phyloP scores from a whole-genome alignment of 2,113 vertebrate species.

The Butastur rufipennis region DNA sequence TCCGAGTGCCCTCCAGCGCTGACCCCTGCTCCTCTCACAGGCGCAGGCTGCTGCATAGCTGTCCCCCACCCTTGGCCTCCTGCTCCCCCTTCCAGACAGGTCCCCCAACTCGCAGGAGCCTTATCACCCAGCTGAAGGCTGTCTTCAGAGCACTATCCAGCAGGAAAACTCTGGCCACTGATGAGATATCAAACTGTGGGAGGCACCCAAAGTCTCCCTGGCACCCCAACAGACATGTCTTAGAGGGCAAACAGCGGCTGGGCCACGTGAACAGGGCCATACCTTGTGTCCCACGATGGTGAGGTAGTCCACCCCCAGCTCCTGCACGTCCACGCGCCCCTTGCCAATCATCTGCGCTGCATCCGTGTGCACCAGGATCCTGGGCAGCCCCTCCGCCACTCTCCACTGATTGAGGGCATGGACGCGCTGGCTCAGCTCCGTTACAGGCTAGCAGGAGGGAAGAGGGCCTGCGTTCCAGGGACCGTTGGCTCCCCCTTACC shows the following conservation, averaged over 20 bases:
- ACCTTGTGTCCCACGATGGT: constrained; percentile 98
- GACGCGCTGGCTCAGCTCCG: constrained; percentile 79
- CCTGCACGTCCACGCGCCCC: constrained; percentile 79
- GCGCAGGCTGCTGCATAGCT: not conserved
- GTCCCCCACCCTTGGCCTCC: not conserved
- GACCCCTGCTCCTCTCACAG: not conserved
- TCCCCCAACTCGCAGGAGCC: too few species aligned
- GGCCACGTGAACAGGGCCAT: fast-evolving
- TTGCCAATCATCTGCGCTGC: constrained; percentile 95
- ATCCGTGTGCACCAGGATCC: constrained; percentile 87
- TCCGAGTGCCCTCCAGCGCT: not conserved
- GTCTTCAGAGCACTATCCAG: not conserved
- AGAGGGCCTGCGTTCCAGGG: not conserved
- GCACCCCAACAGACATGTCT: not conserved
- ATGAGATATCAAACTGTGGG: not conserved
- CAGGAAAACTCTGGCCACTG: not conserved
- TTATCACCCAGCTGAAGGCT: not conserved
- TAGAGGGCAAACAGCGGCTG: fast-evolving
- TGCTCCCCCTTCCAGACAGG: not conserved
- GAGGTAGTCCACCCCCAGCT: constrained; percentile 90
- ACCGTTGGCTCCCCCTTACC: not conserved
- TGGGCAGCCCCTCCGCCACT: constrained; percentile 15
- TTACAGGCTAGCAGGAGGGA: constrained; percentile 75
- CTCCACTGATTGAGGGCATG: constrained; percentile 70
- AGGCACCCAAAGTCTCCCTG: not conserved